Conservation (phyloP, 1,140 invertebrate genomes). For the Papilio polyxenes region DNA sequence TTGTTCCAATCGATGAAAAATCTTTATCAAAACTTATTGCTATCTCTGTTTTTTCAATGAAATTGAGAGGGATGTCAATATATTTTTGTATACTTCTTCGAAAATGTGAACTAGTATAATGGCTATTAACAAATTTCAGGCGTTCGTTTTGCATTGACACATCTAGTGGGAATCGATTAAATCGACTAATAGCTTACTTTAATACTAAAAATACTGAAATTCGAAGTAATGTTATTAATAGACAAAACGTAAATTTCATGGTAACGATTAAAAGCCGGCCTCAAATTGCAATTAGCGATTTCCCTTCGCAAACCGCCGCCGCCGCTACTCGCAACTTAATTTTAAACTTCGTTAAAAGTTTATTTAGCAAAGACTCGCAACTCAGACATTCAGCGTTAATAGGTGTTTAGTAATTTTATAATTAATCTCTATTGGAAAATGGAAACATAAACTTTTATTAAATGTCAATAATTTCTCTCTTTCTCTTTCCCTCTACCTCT, state of each 20-base stretch:
- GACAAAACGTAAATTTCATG: neutral
- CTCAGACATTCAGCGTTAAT: conserved; percentile 7
- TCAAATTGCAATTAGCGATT: conserved; percentile 18
- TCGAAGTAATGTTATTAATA: neutral
- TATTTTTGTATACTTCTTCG: too few relatives aligned
- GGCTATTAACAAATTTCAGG: too few relatives aligned
- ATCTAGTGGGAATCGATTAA: neutral
- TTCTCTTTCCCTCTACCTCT: neutral
- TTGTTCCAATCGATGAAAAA: too few relatives aligned
- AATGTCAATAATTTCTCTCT: neutral
- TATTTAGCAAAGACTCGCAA: conserved; percentile 7
- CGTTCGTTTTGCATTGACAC: neutral
- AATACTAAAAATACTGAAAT: neutral
- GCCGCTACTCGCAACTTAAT: conserved; percentile 1
- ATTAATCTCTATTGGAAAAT: neutral
- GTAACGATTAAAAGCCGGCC: conserved; percentile 3
- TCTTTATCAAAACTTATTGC: too few relatives aligned
- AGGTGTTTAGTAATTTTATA: neutral
- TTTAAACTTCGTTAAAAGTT: conserved; percentile 16
- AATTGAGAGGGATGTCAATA: too few relatives aligned
- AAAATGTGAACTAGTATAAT: too few relatives aligned
- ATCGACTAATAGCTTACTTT: too few relatives aligned
- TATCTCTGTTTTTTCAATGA: too few relatives aligned
- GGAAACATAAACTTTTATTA: neutral
- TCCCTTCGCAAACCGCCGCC: conserved; percentile 3